These are phyloP conservation scores for Leptarthrus brevirostris DNA, from an alignment of 2,888 invertebrate species.

Conservation along the genomic window DNA sequence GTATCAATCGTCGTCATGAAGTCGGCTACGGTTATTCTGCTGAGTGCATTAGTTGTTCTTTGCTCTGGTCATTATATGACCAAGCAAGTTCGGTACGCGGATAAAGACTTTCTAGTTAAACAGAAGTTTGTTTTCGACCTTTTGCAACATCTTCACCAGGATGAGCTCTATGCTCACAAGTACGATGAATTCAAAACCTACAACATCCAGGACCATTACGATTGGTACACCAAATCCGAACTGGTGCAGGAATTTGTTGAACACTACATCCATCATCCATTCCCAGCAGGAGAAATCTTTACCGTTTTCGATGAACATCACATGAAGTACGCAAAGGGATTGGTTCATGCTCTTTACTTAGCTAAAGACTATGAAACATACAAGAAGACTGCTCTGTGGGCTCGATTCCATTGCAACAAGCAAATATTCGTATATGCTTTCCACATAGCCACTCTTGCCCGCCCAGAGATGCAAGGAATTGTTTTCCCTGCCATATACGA, in stretches of 20 bases:
- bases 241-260: conserved; percentile 71
- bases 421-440: conserved; percentile 74
- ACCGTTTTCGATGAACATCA: conserved; percentile 60
- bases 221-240: conserved; percentile 72
- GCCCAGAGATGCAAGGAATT: conserved; percentile 70
- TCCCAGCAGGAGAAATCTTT: conserved; percentile 62
- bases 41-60: conserved; percentile 59
- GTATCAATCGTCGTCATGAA: conserved; percentile 63
- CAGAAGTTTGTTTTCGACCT: conserved; percentile 70
- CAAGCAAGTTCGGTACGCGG: conserved; percentile 66
- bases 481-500: conserved; percentile 77
- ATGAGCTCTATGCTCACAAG: conserved; percentile 65
- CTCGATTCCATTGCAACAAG: conserved; percentile 74
- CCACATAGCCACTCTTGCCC: conserved; percentile 72
- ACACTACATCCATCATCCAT: conserved; percentile 70
- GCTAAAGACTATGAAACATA: conserved; percentile 81
- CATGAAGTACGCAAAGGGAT: conserved; percentile 70
- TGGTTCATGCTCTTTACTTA: conserved; percentile 75
- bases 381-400: conserved; percentile 76
- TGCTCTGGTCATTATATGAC: conserved; percentile 55
- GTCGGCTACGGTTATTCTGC: conserved; percentile 59
- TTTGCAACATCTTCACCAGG: conserved; percentile 72
- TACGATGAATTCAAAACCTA: conserved; percentile 71
- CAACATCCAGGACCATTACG: conserved; percentile 71
- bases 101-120: conserved; percentile 68